A percentile compares a stretch with the other conserved stretches of the same genome.
Evolutionary conservation across 2,888 invertebrate species (phyloP).

Genomic region (Poecilus cupreus): DNA sequence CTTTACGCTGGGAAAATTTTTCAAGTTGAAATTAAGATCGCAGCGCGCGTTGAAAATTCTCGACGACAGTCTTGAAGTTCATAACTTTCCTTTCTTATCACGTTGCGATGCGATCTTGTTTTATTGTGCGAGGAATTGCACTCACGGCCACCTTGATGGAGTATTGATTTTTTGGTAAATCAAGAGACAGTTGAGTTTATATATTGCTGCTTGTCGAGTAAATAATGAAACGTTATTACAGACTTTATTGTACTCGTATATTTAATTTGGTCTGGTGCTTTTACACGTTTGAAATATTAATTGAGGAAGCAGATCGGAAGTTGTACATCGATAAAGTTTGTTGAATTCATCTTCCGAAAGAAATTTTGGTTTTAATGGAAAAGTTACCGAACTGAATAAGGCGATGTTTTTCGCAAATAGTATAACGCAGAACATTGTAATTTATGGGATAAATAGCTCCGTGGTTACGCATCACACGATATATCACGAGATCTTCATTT

Average conservation of each 20-base stretch:
- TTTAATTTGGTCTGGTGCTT: not conserved
- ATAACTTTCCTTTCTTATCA: slow-evolving; percentile 51
- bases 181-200: slow-evolving; percentile 14
- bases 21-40: slow-evolving; percentile 38
- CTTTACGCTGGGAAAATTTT: slow-evolving; percentile 29
- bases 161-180: slow-evolving; percentile 47
- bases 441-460: too few relatives aligned
- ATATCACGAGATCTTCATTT: too few relatives aligned
- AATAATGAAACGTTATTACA: slow-evolving; percentile 17
- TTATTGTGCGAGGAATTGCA: slow-evolving; percentile 50
- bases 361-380: not conserved
- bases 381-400: not conserved
- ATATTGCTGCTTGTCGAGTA: not conserved
- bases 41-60: slow-evolving; percentile 11
- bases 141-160: slow-evolving; percentile 22
- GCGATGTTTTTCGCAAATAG: too few relatives aligned
- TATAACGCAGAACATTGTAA: not conserved
- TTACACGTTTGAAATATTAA: too few relatives aligned
- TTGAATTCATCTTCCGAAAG: too few relatives aligned
- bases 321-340: too few relatives aligned
- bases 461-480: too few relatives aligned
- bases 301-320: too few relatives aligned
- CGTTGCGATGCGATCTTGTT: slow-evolving; percentile 51
- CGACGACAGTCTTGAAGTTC: slow-evolving; percentile 6
- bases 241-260: not conserved